phyloP scores from a whole-genome alignment of 2,113 vertebrate genomes.

The Zosterops japonicus region DNA sequence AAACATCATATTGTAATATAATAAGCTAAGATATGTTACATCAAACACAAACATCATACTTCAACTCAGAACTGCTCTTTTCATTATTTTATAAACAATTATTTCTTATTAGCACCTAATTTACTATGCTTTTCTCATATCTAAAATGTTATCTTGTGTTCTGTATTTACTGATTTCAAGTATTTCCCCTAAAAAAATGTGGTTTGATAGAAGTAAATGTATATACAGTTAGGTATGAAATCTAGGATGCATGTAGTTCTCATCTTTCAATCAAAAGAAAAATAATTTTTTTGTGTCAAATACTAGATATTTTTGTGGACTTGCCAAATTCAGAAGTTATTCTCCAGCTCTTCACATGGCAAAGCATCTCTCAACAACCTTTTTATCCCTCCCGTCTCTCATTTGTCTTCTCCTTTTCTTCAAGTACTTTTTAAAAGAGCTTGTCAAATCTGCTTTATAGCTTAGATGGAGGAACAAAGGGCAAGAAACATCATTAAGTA shows the following conservation, averaged over 20 bases:
- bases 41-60: not conserved
- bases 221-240: not conserved
- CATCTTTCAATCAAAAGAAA: not conserved
- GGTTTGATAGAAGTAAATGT: not conserved
- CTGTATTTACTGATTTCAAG: not conserved
- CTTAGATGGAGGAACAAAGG: conserved; percentile 38
- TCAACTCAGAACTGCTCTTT: not conserved
- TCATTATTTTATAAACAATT: not conserved
- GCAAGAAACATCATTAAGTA: conserved; percentile 54
- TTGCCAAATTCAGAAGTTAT: not conserved
- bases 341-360: not conserved
- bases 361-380: not conserved
- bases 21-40: not conserved
- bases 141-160: not conserved
- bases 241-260: not conserved
- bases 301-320: not conserved
- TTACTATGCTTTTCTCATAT: not conserved
- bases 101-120: not conserved
- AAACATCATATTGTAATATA: not conserved
- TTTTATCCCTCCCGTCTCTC: not conserved
- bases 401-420: conserved; percentile 45
- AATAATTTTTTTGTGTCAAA: not conserved
- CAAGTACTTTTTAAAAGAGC: conserved; percentile 13
- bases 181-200: not conserved
- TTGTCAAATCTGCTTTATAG: conserved; percentile 57